Conservation (phyloP, 2,113 vertebrate species). For the Ammodytes marinus region DNA sequence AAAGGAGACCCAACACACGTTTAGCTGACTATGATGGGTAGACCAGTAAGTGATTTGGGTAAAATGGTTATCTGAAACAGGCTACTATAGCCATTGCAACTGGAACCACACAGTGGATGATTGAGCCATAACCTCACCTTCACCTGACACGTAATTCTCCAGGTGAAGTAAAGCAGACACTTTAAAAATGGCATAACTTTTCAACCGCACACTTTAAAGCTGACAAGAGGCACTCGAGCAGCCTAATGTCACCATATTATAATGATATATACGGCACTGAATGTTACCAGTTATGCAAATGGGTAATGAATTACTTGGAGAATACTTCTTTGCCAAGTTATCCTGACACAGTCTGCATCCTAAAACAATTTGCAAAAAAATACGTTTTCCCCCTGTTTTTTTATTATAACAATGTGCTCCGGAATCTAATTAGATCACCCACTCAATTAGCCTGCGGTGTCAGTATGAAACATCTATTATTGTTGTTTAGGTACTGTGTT, state of each 20-base stretch:
- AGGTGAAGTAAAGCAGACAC: conserved; percentile 12
- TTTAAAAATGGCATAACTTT: conserved; percentile 32
- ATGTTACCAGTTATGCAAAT: conserved; percentile 44
- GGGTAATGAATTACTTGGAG: conserved; percentile 22
- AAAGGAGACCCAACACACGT: neutral
- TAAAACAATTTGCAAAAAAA: conserved; percentile 49
- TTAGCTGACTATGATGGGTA: neutral
- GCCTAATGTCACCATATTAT: conserved; percentile 34
- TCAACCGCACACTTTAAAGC: conserved; percentile 28
- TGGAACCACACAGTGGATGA: neutral
- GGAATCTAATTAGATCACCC: conserved; percentile 43
- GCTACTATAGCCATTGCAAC: neutral
- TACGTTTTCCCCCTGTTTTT: neutral
- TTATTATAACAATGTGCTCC: conserved; percentile 32
- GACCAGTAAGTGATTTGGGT: neutral
- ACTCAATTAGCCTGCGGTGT: conserved; percentile 30
- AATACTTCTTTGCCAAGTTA: conserved; percentile 8
- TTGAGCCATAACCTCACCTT: conserved; percentile 33
- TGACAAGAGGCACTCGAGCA: conserved; percentile 27
- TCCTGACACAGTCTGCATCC: conserved; percentile 8
- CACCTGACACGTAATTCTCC: conserved; percentile 11
- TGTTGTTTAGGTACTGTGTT: conserved; percentile 17
- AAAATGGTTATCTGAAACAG: neutral
- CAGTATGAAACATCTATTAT: conserved; percentile 11
- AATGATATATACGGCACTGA: conserved; percentile 25